Evolutionary conservation across 2,797 vertebrate species (phyloP), one percentile per base, ranked within the genome.

Genomic region (Rhadinocentrus ornatus): DNA sequence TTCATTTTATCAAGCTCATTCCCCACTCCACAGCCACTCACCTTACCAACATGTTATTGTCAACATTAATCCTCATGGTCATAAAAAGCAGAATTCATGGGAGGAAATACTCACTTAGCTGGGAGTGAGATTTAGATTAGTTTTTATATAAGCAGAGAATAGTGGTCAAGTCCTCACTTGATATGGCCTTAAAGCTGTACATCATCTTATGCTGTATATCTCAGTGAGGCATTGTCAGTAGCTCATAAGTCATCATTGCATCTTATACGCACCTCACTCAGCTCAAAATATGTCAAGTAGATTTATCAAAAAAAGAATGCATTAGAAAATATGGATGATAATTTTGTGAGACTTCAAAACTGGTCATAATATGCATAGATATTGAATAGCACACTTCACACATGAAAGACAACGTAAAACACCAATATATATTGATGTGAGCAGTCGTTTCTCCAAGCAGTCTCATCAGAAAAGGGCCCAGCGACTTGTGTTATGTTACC

Each of bases 41-140:
- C 24, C 22, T 39, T 7, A 31, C 24, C 44, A n/a, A 77, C 61
- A 69, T 54, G 62, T 54, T 62, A 80, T 73, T 32, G 50, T 69
- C 69, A 66, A 52, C 71, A 31, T 35, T 58, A 31, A 72, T 82
- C 54, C 4, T 58, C 37, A 55, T 26, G 56, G 26, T 73, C 74
- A 78, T 80, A 75, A 87, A 88, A 78, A 34, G 29, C 46, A 66
- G 62, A 63, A 72, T 77, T 80, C 61, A 74, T 44, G 24, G 39
- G 52, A 60, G 63, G 62, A 75, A 46, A 58, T 26, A 68, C n/a
- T 26, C 32, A 52, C 69, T 77, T 65, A 59, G 66, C 61, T 34
- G 24, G 56, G 27, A 72, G 62, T 55, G 18, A 57, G 60, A 66
- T 52, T 62, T 62, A 66, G 61, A 78, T 78, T 64, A 58, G 70